phyloP scores from a whole-genome alignment of 1,140 invertebrate genomes.

The Coptotermes formosanus region DNA sequence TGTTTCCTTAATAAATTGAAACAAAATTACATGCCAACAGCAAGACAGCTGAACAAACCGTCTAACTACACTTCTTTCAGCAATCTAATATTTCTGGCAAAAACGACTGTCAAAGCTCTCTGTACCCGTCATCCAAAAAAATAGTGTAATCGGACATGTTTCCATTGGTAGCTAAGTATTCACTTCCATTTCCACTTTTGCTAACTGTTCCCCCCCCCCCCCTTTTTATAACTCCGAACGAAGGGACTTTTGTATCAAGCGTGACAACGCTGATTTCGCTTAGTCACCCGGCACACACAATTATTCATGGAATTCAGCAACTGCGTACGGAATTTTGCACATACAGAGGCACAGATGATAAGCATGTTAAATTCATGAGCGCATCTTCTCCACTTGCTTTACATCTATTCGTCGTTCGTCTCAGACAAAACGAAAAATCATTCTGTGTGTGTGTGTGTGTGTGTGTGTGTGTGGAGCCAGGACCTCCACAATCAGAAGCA shows the following conservation, averaged over 20 bases:
- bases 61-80: too few species aligned
- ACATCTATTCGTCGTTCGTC: neutral
- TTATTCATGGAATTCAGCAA: neutral
- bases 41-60: too few species aligned
- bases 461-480: neutral
- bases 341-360: neutral
- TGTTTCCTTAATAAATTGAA: too few species aligned
- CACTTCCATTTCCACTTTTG: too few species aligned
- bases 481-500: too few species aligned
- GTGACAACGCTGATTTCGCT: neutral
- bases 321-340: neutral
- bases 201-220: neutral
- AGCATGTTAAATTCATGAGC: constrained; percentile 6
- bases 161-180: too few species aligned
- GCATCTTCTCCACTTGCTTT: neutral
- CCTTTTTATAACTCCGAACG: neutral
- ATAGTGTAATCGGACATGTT: too few species aligned
- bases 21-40: too few species aligned
- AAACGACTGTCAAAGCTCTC: too few species aligned
- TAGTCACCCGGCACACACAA: neutral
- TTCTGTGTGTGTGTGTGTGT: neutral
- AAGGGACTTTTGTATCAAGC: neutral
- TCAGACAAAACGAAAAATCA: neutral
- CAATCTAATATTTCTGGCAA: too few species aligned
- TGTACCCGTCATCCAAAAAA: too few species aligned